A percentile compares a stretch with the other conserved stretches of the same genome.
These are phyloP conservation scores for Bombus polaris DNA, from an alignment of 1,140 invertebrate species.

Conservation along the genomic window DNA sequence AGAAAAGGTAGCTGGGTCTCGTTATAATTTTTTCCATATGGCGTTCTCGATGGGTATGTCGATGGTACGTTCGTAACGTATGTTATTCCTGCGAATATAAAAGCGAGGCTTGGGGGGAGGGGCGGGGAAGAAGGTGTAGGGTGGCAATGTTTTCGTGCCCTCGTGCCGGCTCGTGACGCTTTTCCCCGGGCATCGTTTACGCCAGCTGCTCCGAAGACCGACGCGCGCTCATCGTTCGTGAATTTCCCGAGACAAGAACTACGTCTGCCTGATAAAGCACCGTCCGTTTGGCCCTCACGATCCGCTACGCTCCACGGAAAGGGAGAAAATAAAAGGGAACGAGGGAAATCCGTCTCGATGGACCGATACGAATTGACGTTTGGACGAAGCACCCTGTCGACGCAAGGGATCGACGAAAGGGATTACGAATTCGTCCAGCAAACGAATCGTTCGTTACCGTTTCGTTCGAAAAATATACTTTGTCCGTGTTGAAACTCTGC, in stretches of 20 bases:
- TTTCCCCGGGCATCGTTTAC: conserved; percentile 56
- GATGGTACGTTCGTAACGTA: conserved; percentile 44
- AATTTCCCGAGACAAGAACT: conserved; percentile 85
- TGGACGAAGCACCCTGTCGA: too few species aligned
- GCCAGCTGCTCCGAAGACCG: conserved; percentile 46
- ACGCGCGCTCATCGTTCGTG: conserved; percentile 85
- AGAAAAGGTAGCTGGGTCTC: not conserved
- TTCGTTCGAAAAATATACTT: too few species aligned
- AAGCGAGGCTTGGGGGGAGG: not conserved
- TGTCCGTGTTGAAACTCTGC: too few species aligned
- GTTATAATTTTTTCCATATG: conserved; percentile 16
- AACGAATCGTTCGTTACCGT: not conserved
- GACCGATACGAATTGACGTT: not conserved
- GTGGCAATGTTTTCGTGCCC: not conserved
- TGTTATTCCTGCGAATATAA: conserved; percentile 36
- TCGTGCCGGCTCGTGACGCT: conserved; percentile 40
- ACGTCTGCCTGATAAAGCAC: conserved; percentile 82
- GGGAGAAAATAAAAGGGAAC: not conserved
- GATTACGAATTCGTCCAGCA: not conserved
- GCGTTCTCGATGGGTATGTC: not conserved
- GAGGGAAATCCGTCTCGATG: conserved; percentile 21
- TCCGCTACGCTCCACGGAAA: conserved; percentile 77
- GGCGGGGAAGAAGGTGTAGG: too few species aligned
- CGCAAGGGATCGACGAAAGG: not conserved
- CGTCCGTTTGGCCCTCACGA: conserved; percentile 79